Evolutionary conservation across 1,140 invertebrate genomes (phyloP).

Genomic region (Drosophila athabasca): DNA sequence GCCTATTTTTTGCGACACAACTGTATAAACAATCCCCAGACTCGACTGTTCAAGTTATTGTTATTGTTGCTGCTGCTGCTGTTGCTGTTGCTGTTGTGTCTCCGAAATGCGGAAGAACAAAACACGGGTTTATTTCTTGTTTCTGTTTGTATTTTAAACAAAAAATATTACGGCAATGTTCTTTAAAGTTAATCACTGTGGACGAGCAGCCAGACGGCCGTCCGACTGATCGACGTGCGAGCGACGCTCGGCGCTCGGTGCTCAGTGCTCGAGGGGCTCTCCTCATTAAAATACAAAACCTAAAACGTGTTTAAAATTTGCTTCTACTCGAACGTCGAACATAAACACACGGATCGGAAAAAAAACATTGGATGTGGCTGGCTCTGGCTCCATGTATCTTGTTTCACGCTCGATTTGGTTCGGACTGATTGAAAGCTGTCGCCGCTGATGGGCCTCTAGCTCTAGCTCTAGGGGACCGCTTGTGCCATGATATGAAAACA

Average conservation of each 20-base stretch:
- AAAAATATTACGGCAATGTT: conserved; percentile 77
- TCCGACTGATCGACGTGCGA: conserved; percentile 49
- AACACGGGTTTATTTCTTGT: conserved; percentile 46
- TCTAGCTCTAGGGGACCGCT: conserved; percentile 4
- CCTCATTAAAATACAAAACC: conserved; percentile 60
- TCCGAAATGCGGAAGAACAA: conserved; percentile 67
- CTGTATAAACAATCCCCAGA: conserved; percentile 67
- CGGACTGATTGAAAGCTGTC: conserved; percentile 57
- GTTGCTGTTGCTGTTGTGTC: conserved; percentile 33
- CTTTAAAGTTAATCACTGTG: conserved; percentile 69
- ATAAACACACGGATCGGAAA: conserved; percentile 34
- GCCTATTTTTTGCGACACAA: conserved; percentile 66
- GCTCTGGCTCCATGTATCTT: conserved; percentile 59
- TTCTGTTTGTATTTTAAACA: conserved; percentile 53
- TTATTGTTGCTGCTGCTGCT: conserved; percentile 34
- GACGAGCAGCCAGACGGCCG: conserved; percentile 22
- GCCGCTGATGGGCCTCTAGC: conserved; percentile 5
- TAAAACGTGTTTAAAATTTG: conserved; percentile 74
- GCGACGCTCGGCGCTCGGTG: conserved; percentile 39
- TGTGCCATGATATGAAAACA: conserved; percentile 17
- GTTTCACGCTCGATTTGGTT: conserved; percentile 68
- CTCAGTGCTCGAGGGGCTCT: conserved; percentile 10
- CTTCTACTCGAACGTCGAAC: conserved; percentile 27
- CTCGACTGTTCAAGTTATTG: conserved; percentile 27
- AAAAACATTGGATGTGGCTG: conserved; percentile 40